Base-by-base conservation (phyloP, 2,888 invertebrate genomes). In the Calameuta idolon region DNA sequence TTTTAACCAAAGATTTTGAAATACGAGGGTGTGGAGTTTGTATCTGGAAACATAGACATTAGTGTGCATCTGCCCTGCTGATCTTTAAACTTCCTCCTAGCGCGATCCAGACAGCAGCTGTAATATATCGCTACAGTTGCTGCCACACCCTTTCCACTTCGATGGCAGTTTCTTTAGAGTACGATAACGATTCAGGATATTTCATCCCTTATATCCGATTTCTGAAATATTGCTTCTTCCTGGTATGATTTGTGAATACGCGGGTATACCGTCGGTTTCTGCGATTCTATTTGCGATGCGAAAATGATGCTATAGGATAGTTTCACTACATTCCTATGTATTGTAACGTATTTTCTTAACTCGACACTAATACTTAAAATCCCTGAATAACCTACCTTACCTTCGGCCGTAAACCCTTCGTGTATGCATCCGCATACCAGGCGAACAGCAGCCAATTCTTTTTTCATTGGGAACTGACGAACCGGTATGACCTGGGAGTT, bases 181-280 rank as follows among this genome's bases (percentile, higher is more conserved):
- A 34, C 74, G 35, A 34, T 74, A 74, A 74, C 74, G 74, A 12
- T 37, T 34, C 74, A 35, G 74, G 23, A 37, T 33, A 74, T 74
- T 23, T 34, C 74, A 37, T 74, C 34, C 74, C 74, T 74, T 34
- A 37, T 37, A 34, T 34, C 37, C 74, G 74, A 74, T 35, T 34
- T 12, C n/a, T 37, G 35, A 74, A 37, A 74, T 74, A 74, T 37
- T 30, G 35, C 69, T 35, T n/a, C 35, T 76, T 69, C 34, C 76
- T 71, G 9, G 33, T 31, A 35, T 76, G 76, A 76, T 76, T 76
- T 76, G 76, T 76, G 76, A 76, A 76, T 76, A 71, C 34, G 37
- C 23, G 37, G 33, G 55, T 11, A 15, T n/a, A 75, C 30, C 33
- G 3, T 2, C 34, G 3, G 74, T n/a, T 71, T 34, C 71, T 12